Conservation (phyloP, 2,888 invertebrate species). For the Phania funesta region DNA sequence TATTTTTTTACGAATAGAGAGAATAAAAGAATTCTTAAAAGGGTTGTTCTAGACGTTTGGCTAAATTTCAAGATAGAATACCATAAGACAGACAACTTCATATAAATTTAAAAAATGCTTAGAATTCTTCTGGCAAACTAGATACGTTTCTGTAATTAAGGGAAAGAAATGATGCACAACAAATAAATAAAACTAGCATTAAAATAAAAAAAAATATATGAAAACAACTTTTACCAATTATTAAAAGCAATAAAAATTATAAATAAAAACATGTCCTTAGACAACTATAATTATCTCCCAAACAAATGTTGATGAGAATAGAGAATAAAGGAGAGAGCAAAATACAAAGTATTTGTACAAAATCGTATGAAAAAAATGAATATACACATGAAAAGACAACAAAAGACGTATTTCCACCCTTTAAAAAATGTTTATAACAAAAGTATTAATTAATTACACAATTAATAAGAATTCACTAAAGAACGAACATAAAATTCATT, state of each 20-base stretch:
- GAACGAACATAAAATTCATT: constrained; percentile 40
- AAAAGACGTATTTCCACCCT: constrained; percentile 5
- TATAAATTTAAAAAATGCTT: too few species aligned
- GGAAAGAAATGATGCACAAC: too few species aligned
- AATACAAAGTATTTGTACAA: too few species aligned
- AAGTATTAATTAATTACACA: background rate
- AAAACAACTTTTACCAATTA: background rate
- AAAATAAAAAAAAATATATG: too few species aligned
- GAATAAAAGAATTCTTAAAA: background rate
- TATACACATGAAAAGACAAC: background rate
- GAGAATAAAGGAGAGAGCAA: background rate
- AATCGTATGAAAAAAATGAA: too few species aligned
- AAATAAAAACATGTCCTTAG: constrained; percentile 36
- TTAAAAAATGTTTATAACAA: constrained; percentile 1
- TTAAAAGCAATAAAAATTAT: background rate
- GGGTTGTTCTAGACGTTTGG: background rate
- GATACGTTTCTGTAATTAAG: too few species aligned
- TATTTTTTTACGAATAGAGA: background rate
- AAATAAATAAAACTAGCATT: too few species aligned
- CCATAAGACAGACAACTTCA: too few species aligned
- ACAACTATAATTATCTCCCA: constrained; percentile 22
- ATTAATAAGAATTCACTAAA: constrained; percentile 20
- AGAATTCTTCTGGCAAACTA: too few species aligned
- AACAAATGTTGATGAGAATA: background rate
- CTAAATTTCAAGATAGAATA: too few species aligned